Conservation (phyloP, 92 coral and sea anemone species). For the Micromussa lordhowensis region DNA sequence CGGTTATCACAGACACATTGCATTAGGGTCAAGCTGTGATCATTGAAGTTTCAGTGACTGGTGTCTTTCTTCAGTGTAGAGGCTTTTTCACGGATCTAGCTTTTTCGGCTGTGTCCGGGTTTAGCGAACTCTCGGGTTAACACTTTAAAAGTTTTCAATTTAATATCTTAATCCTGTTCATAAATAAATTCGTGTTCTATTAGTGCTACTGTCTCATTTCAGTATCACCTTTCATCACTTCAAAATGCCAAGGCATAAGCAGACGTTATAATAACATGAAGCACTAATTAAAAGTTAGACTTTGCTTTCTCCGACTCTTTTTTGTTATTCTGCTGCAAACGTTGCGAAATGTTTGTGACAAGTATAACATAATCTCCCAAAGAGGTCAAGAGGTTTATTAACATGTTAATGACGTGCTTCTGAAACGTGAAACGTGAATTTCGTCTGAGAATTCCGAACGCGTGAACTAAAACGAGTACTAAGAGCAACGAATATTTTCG, state of each 20-base stretch:
- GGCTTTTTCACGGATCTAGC: not conserved
- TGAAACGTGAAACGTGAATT: conserved; percentile 2
- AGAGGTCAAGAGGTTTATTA: conserved; percentile 7
- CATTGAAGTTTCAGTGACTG: too few species aligned
- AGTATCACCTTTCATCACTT: conserved; percentile 6
- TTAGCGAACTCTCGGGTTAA: not conserved
- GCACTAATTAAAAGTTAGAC: not conserved
- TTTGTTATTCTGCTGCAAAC: too few species aligned
- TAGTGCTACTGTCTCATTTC: conserved; percentile 12
- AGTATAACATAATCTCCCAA: not conserved
- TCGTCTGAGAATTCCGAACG: not conserved
- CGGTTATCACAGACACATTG: too few species aligned
- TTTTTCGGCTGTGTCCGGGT: not conserved
- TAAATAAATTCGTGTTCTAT: not conserved
- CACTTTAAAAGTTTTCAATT: not conserved
- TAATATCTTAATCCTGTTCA: too few species aligned
- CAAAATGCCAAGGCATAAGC: not conserved
- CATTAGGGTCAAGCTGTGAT: too few species aligned
- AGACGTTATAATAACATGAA: not conserved
- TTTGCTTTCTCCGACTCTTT: not conserved
- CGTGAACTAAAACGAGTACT: not conserved
- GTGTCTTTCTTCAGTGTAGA: not conserved
- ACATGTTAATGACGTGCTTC: not conserved
- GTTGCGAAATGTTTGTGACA: not conserved
- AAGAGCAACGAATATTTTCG: not conserved